Evolutionary conservation across 2,888 invertebrate genomes (phyloP), one percentile per base, ranked within the genome.

Genomic region (Iselma pallidipennis): DNA sequence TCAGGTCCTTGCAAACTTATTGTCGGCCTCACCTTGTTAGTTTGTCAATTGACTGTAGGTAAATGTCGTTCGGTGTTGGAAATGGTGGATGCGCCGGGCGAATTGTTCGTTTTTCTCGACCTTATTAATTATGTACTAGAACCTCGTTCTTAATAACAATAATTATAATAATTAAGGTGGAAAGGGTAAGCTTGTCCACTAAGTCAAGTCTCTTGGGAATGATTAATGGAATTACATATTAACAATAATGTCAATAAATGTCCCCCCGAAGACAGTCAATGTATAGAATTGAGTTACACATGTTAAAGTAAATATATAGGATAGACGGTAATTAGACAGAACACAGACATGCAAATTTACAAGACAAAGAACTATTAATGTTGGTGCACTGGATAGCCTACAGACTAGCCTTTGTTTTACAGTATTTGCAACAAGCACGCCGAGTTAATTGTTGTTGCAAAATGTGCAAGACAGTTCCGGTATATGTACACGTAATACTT

Each of bases 51-150:
- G n/a, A n/a, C n/a, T n/a, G n/a, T n/a, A n/a, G n/a, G n/a, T n/a
- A n/a, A n/a, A n/a, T n/a, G n/a, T n/a, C n/a, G n/a, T n/a, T n/a
- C n/a, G n/a, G n/a, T n/a, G n/a, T n/a, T n/a, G n/a, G 10, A 45
- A 45, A 45, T 45, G 45, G 45, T 45, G 45, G 45, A 45, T 45
- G 45, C 45, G 45, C 45, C 45, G 21, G 45, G 37, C 9, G 21
- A 21, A 10, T 45, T n/a, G n/a, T n/a, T n/a, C n/a, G n/a, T n/a
- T n/a, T n/a, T n/a, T n/a, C n/a, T 4, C 4, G 12, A 19, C 21
- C 21, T 45, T 6, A 19, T 10, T 45, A 21, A 45, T 45, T n/a
- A n/a, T n/a, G n/a, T n/a, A n/a, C n/a, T n/a, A 16, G 2, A 42
- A 42, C 10, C 19, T 42, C 19, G 10, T 29, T 1, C 19, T 19